Evolutionary conservation across 2,888 invertebrate genomes (phyloP), one percentile per base, ranked within the genome.

Genomic region (Drepana falcataria): DNA sequence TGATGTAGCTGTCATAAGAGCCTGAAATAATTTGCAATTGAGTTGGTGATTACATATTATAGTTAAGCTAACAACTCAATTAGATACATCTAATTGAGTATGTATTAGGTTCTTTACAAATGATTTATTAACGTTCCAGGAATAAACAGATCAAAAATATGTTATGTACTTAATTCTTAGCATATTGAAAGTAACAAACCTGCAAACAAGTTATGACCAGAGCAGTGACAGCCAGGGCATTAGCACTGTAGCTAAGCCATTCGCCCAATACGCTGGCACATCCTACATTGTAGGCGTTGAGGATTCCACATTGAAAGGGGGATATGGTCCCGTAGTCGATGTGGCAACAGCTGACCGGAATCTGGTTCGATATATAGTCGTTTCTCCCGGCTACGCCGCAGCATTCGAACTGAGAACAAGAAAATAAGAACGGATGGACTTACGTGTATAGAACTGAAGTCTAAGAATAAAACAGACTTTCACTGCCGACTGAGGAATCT

Each of bases 301-400:
- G 54, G 0, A 68, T 60, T 0, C 60, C 68, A 62, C 94, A 94
- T 9, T 65, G 69, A 55, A 86, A 87, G 0, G 70, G 73, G 0
- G 89, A 92, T 4, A 92, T 68, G 0, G 83, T 72, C 0, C 93
- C 93, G 54, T 72, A 69, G 53, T 87, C 85, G 9, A 89, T 77
- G 35, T 63, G 56, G 69, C 95, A 95, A 69, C 95, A 95, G 44
- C 93, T 92, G n/a, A 93, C 63, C 0, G 95, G 95, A 21, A 94
- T 71, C 35, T 71, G 71, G 52, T 62, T 70, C 0, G 61, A 55
- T 0, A 52, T 37, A 93, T 94, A 95, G 68, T 95, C 94, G 0
- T 66, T 66, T 2, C 82, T 87, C 35, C 83, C 87, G 0, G 65
- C 57, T 0, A 93, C 90, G 2, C 95, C 95, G 69, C 95, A 95